Evolutionary conservation across 2,113 vertebrate species (phyloP).

Genomic region (Mesocricetus auratus): DNA sequence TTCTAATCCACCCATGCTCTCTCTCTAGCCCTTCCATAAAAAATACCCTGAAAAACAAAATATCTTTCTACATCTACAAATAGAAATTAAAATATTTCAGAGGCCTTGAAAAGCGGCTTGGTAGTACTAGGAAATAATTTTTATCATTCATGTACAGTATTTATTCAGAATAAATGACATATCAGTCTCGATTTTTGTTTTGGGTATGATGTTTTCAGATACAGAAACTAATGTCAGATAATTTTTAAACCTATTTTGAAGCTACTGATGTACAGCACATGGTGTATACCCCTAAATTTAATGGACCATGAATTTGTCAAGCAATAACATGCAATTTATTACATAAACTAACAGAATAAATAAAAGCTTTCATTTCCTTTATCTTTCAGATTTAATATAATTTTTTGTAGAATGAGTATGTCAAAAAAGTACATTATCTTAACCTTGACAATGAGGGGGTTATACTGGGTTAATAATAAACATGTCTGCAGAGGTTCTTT

Average conservation of each 20-base stretch:
- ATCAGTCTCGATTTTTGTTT: background rate
- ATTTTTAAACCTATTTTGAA: slow-evolving; percentile 10
- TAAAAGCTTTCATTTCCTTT: background rate
- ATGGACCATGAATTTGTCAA: background rate
- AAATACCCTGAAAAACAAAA: background rate
- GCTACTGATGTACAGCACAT: background rate
- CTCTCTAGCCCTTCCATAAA: background rate
- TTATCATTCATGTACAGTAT: background rate
- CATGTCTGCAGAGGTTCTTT: background rate
- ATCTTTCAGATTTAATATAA: background rate
- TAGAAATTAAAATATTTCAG: slow-evolving; percentile 52
- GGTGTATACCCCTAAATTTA: slow-evolving; percentile 3
- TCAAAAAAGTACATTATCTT: background rate
- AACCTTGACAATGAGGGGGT: too few relatives aligned
- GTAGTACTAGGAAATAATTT: background rate
- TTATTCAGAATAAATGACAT: background rate
- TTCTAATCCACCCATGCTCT: background rate
- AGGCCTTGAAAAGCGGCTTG: background rate
- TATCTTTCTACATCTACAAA: background rate
- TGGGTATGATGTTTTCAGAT: slow-evolving; percentile 14
- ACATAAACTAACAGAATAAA: background rate
- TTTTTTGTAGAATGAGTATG: background rate
- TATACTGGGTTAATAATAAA: background rate
- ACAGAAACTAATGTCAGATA: background rate
- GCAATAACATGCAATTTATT: background rate